These are phyloP conservation scores for Spodoptera litura DNA, from an alignment of 1,140 invertebrate species.

Conservation along the genomic window DNA sequence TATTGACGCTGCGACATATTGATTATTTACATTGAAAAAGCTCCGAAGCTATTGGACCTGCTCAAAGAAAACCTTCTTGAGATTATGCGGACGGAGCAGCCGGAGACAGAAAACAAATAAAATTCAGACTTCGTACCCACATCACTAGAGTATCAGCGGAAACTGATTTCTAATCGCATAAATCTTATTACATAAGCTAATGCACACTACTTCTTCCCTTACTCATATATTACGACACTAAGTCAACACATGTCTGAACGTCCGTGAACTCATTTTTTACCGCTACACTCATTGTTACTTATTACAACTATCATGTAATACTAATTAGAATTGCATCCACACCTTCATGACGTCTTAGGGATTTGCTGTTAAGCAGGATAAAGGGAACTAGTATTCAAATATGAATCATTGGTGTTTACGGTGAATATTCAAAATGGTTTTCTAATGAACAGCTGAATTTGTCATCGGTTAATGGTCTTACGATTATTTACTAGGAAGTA, in stretches of 20 bases:
- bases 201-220: background rate
- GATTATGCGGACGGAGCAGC: no score
- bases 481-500: slow-evolving; percentile 6
- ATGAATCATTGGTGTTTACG: background rate
- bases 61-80: no score
- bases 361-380: background rate
- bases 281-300: background rate
- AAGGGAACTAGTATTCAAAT: background rate
- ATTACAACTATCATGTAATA: background rate
- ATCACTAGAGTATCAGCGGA: background rate
- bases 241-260: background rate
- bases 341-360: background rate
- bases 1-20: no score
- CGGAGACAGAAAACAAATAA: no score
- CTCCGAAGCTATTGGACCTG: no score
- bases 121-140: no score
- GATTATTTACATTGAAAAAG: no score
- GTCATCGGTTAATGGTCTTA: background rate
- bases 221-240: slow-evolving; percentile 19
- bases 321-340: slow-evolving; percentile 12
- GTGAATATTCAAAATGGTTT: slow-evolving; percentile 2
- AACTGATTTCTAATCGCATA: slow-evolving; percentile 9
- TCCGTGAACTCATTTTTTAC: slow-evolving; percentile 15
- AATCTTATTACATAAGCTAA: background rate
- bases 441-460: slow-evolving; percentile 7